These are phyloP conservation scores for Polyommatus icarus DNA, from an alignment of 2,888 invertebrate genomes.

Conservation along the genomic window DNA sequence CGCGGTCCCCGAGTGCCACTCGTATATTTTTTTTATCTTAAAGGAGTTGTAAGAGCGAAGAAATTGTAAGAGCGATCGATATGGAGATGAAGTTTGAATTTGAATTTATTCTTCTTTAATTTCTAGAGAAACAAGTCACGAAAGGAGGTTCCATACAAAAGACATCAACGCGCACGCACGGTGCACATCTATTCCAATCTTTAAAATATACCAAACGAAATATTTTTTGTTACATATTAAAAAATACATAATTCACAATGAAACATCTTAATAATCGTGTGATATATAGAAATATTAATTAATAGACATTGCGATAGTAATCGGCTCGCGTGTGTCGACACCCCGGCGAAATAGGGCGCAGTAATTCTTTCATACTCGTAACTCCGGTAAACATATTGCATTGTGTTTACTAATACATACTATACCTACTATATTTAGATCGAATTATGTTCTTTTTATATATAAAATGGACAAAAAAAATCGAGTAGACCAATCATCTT, in stretches of 20 bases:
- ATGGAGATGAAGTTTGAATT: too few species aligned
- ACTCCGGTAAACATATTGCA: neutral
- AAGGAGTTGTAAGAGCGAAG: too few species aligned
- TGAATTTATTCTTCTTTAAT: neutral
- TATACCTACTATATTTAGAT: neutral
- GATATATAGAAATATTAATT: neutral
- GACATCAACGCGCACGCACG: neutral
- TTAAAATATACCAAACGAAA: neutral
- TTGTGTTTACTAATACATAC: neutral
- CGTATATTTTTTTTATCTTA: too few species aligned
- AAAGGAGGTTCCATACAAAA: neutral
- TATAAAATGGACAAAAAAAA: too few species aligned
- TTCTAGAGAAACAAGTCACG: neutral
- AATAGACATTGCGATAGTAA: neutral
- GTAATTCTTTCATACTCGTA: slow-evolving; percentile 2
- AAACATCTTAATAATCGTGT: too few species aligned
- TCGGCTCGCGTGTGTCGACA: slow-evolving; percentile 7
- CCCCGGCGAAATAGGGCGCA: neutral
- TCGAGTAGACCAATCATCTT: too few species aligned
- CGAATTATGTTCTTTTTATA: neutral
- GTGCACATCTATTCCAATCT: too few species aligned
- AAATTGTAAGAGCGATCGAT: too few species aligned
- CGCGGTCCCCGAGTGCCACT: too few species aligned
- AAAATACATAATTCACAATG: too few species aligned
- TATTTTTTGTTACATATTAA: too few species aligned